Base-by-base conservation (phyloP, 2,888 invertebrate genomes). In the Euproctis similis region DNA sequence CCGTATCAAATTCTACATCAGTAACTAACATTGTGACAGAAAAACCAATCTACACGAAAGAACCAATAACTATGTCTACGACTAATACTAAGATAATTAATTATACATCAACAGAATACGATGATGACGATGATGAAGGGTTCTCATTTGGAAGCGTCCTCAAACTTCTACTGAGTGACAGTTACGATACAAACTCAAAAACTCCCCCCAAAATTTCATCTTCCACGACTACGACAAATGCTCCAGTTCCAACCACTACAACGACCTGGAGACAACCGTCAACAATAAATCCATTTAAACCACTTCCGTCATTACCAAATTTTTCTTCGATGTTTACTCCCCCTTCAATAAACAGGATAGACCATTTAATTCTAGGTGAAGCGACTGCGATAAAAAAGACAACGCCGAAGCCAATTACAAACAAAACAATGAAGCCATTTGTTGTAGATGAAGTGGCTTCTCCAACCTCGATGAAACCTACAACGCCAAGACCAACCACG, bases 61-160 rank as follows among this genome's bases (percentile, higher is more conserved):
- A 28, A 12, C 20, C 34, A 2, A 4, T 10, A 7, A 10, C 11
- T 4, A 21, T 5, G 24, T 37, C 54, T 11, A 74, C 81, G 12
- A 1, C 5, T 24, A 54, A 67, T 5, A 17, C 4, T 29, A 62
- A 6, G 6, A 51, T 57, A 22, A 34, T 30, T 4, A 62, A 47
- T 7, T 53, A 50, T 22, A 55, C 51, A 24, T 57, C 68, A 7
- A 46, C 60, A 18, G 77, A 82, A 32, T 74, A 78, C 29, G 76
- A 80, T 19, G 75, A 77, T 5, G 74, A 75, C 5, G 74, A 84
- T 6, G 80, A 78, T 3, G 84, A 82, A 28, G 86, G 84, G 6
- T 87, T 88, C 51, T 88, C 88, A 0, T 81, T 90, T 12, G 88
- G 88, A 28, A 88, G 85, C 48, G 87, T 90, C 3, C 61, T 90